Percentiles rank a stretch among this genome's conserved stretches.
These are phyloP conservation scores for Alexandromys oeconomus DNA, from an alignment of 2,797 vertebrate genomes.

Conservation along the genomic window DNA sequence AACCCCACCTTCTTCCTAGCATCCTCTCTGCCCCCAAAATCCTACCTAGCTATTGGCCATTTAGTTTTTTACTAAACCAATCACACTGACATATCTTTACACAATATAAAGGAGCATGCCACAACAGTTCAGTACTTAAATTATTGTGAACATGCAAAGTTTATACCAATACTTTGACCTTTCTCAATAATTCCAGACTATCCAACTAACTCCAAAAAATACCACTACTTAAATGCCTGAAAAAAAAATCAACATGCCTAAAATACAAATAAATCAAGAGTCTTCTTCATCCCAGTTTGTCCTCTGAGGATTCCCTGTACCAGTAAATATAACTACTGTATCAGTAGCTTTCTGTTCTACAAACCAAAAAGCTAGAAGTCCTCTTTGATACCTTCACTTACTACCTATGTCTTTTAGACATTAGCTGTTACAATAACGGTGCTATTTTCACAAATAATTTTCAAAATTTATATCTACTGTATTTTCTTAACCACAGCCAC, in stretches of 20 bases:
- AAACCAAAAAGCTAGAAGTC: not conserved
- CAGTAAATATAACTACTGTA: not conserved
- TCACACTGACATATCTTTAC: not conserved
- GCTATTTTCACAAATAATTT: slow-evolving; percentile 7
- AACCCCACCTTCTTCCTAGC: not conserved
- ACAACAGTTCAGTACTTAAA: not conserved
- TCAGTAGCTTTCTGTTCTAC: not conserved
- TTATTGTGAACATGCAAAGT: not conserved
- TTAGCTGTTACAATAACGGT: too few species aligned
- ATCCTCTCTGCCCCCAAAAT: not conserved
- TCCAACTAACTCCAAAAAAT: not conserved
- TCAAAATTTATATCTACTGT: not conserved
- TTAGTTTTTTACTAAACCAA: not conserved
- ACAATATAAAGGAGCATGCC: not conserved
- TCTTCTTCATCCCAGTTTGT: not conserved
- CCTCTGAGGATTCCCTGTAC: not conserved
- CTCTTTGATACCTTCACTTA: not conserved
- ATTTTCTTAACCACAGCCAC: not conserved
- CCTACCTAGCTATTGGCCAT: not conserved
- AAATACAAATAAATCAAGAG: slow-evolving; percentile 6
- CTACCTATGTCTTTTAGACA: not conserved
- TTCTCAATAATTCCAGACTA: slow-evolving; percentile 31
- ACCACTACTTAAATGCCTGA: not conserved
- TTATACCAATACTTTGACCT: not conserved
- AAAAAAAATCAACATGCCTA: not conserved